Percentiles rank a stretch among this genome's conserved stretches.
Conservation (phyloP, 2,113 vertebrate species). For the Dunckerocampus dactyliophorus region DNA sequence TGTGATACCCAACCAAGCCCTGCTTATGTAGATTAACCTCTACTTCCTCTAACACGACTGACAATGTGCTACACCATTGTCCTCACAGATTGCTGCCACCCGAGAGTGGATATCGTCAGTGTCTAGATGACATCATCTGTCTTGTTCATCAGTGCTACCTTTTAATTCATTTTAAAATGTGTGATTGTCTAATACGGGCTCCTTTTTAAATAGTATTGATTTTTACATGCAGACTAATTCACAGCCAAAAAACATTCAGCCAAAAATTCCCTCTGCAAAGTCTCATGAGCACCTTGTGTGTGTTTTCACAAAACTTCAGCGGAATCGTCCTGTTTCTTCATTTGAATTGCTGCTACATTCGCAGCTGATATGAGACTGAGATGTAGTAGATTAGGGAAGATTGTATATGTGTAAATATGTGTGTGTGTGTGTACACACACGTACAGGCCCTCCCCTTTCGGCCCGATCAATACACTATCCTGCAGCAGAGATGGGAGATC, state of each 20-base stretch:
- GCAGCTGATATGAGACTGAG: slow-evolving; percentile 49
- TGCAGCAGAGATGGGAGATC: slow-evolving; percentile 43
- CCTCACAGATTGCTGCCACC: too few species aligned
- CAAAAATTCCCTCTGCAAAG: slow-evolving; percentile 1
- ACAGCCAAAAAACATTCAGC: background rate
- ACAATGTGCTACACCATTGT: background rate
- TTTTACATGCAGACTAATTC: background rate
- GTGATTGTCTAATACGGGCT: background rate
- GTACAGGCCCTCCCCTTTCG: slow-evolving; percentile 13
- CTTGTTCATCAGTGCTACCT: slow-evolving; percentile 2
- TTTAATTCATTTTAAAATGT: slow-evolving; percentile 8
- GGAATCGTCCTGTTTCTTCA: slow-evolving; percentile 51
- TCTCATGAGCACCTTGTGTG: slow-evolving; percentile 1
- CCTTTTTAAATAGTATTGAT: background rate
- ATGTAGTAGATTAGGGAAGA: slow-evolving; percentile 55
- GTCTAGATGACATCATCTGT: background rate
- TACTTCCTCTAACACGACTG: background rate
- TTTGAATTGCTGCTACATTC: slow-evolving; percentile 59
- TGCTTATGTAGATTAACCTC: background rate
- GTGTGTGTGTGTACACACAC: slow-evolving; percentile 24
- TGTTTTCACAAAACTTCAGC: slow-evolving; percentile 25
- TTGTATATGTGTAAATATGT: slow-evolving; percentile 1
- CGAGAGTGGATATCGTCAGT: background rate
- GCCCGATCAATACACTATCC: slow-evolving; percentile 62
- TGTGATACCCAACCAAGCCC: background rate